Conservation (phyloP, 2,888 invertebrate species). For the Melikaiella ostensackeni region DNA sequence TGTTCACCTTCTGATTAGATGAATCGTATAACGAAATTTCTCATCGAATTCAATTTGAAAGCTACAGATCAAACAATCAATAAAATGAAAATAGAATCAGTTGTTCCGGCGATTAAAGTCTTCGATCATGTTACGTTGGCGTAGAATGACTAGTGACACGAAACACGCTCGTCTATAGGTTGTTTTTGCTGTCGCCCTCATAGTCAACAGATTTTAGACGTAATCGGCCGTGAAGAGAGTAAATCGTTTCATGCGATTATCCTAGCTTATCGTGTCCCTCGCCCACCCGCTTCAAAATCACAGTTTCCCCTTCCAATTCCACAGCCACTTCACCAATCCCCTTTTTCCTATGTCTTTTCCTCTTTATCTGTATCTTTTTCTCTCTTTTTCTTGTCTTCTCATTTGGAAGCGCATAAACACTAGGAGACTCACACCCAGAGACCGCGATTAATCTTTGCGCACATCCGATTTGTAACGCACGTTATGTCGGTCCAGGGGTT, state of each 20-base stretch:
- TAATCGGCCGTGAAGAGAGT: constrained; percentile 75
- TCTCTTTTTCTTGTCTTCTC: constrained; percentile 22
- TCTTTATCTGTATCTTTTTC: background rate
- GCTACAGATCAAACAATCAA: constrained; percentile 13
- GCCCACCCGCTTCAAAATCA: constrained; percentile 42
- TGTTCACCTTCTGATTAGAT: background rate
- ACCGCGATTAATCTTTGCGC: constrained; percentile 58
- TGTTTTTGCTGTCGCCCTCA: constrained; percentile 52
- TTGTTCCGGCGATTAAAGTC: constrained; percentile 35
- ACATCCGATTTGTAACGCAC: constrained; percentile 63
- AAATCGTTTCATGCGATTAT: constrained; percentile 75
- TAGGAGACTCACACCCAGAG: constrained; percentile 6
- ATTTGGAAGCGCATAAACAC: constrained; percentile 20
- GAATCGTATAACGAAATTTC: background rate
- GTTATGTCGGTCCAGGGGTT: constrained; percentile 46
- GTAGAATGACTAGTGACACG: constrained; percentile 53
- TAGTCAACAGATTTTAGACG: constrained; percentile 65
- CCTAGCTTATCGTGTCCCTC: constrained; percentile 64
- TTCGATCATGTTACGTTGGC: constrained; percentile 40
- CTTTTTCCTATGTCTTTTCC: constrained; percentile 35
- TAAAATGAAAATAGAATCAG: constrained; percentile 37
- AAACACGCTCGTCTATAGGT: constrained; percentile 46
- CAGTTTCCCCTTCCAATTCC: constrained; percentile 37
- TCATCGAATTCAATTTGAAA: background rate
- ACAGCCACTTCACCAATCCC: constrained; percentile 42